Evolutionary conservation across 2,113 vertebrate genomes (phyloP), one percentile per base, ranked within the genome.

Genomic region (Triplophysa dalaica): DNA sequence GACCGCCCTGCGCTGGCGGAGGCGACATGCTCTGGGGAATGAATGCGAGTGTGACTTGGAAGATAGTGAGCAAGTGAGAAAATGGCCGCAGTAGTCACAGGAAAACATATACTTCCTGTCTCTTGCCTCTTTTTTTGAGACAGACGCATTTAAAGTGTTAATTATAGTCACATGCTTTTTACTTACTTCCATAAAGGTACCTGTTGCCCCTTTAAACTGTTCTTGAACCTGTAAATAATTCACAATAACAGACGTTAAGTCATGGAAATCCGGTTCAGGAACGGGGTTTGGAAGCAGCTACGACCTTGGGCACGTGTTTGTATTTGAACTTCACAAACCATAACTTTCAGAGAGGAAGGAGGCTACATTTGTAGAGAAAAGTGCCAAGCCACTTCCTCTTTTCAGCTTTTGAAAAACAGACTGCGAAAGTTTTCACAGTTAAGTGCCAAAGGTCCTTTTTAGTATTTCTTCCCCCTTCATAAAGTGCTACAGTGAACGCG

Each of bases 381-480:
- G 70, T 45, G 33, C 62, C 48, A 81, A 50, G 19, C 65, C 79
- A 54, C 86, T 84, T 87, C 84, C 87, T 90, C 82, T 77, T 85
- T 78, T 78, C 77, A 66, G 43, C 43, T 24, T 74, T 74, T 81
- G 73, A 54, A 17, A 75, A 11, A n/a, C n/a, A 48, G n/a, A 22
- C 5, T 6, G 6, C 43, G 72, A 50, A 75, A 24, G 52, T 45
- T 29, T 41, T 58, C 63, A 60, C 61, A 29, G 62, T 72, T 60
- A 50, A 56, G n/a, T 41, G 61, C 73, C 63, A 65, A 48, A 22
- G 61, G 70, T 62, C 38, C 75, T 56, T 56, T 19, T 8, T 1
- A 19, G 2, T 8, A 17, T 56, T 1, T 58, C 54, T n/a, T 72
- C 75, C 26, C 60, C 52, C 63, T 78, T 21, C 73, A 70, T 33